Conservation (phyloP, 2,888 invertebrate genomes). For the Autographa gamma region DNA sequence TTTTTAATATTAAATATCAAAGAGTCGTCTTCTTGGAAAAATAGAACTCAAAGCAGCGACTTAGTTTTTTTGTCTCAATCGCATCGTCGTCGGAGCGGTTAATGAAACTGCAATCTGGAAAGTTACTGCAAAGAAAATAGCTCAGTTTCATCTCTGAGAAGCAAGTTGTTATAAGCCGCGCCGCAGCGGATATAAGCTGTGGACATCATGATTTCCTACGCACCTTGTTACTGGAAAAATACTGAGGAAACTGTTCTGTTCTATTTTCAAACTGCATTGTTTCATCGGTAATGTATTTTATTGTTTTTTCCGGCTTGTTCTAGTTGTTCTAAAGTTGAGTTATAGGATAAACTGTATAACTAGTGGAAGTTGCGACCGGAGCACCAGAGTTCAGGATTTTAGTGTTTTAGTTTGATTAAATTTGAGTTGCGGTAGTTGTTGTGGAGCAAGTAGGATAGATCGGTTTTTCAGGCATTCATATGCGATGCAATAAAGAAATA, state of each 20-base stretch:
- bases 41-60: not conserved
- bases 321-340: not conserved
- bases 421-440: not conserved
- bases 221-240: not conserved
- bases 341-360: not conserved
- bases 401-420: not conserved
- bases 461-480: no score
- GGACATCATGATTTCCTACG: not conserved
- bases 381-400: not conserved
- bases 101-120: constrained; percentile 20
- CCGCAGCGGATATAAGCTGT: not conserved
- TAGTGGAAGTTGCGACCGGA: not conserved
- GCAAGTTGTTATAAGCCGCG: constrained; percentile 1
- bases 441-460: not conserved
- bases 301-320: not conserved
- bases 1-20: constrained; percentile 3
- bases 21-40: not conserved
- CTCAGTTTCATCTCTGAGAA: not conserved
- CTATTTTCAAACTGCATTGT: not conserved
- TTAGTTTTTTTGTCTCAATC: constrained; percentile 10
- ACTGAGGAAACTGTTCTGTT: not conserved
- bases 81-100: constrained; percentile 12
- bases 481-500: no score
- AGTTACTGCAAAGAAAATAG: constrained; percentile 6
- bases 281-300: not conserved